These are phyloP conservation scores for Brachypodius melanocephalos DNA, from an alignment of 2,113 vertebrate species.

Conservation along the genomic window DNA sequence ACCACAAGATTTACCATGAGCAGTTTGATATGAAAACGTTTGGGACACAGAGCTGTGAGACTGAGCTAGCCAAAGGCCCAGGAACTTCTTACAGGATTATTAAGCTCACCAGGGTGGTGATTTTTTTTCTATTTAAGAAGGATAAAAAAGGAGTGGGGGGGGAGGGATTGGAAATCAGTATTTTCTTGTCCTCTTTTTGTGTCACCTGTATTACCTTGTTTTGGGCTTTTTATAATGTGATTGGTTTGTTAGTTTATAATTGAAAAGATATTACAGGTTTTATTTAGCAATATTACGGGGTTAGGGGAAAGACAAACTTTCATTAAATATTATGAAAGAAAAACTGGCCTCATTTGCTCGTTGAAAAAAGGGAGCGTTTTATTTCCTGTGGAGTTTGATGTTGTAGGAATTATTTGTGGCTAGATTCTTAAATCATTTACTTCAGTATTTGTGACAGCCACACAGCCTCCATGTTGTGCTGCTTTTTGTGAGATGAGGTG, in stretches of 20 bases:
- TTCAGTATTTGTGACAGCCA: slow-evolving; percentile 46
- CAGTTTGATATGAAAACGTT: slow-evolving; percentile 67
- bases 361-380: slow-evolving; percentile 58
- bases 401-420: slow-evolving; percentile 49
- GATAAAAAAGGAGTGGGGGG: neutral
- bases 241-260: slow-evolving; percentile 74
- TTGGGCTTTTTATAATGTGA: slow-evolving; percentile 66
- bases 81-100: slow-evolving; percentile 57
- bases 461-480: neutral
- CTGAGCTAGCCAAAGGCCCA: slow-evolving; percentile 75
- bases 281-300: slow-evolving; percentile 74
- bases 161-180: neutral
- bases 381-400: slow-evolving; percentile 50
- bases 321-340: slow-evolving; percentile 74
- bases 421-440: slow-evolving; percentile 22
- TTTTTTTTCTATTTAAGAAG: slow-evolving; percentile 58
- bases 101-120: slow-evolving; percentile 59
- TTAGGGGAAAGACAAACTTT: slow-evolving; percentile 64
- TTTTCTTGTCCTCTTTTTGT: slow-evolving; percentile 76
- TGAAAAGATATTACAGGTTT: slow-evolving; percentile 73
- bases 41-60: slow-evolving; percentile 67
- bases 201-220: slow-evolving; percentile 69
- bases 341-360: slow-evolving; percentile 74
- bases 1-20: slow-evolving; percentile 63
- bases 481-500: neutral